These are phyloP conservation scores for Gasterosteus nipponicus DNA, from an alignment of 2,113 vertebrate genomes.

Conservation along the genomic window DNA sequence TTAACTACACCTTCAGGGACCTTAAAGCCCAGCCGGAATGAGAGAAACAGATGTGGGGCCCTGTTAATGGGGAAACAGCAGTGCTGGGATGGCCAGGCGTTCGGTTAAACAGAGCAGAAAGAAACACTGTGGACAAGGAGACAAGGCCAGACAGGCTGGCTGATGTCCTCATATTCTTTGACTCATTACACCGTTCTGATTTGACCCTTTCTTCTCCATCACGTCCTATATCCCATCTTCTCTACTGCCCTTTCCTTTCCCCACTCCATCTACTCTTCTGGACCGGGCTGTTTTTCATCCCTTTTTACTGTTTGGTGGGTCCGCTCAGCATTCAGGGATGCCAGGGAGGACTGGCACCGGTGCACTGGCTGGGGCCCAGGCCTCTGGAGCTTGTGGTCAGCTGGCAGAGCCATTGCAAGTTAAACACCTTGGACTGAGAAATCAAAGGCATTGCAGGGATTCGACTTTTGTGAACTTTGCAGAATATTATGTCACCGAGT, in stretches of 20 bases:
- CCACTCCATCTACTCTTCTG: slow-evolving; percentile 14
- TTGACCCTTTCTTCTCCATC: slow-evolving; percentile 6
- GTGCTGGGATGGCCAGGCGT: slow-evolving; percentile 39
- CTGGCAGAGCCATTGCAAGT: slow-evolving; percentile 62
- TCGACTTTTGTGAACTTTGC: slow-evolving; percentile 58
- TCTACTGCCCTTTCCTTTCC: slow-evolving; percentile 20
- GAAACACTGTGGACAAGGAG: slow-evolving; percentile 50
- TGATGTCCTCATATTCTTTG: slow-evolving; percentile 7
- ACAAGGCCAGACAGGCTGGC: slow-evolving; percentile 61
- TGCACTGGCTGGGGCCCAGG: slow-evolving; percentile 47
- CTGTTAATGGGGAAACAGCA: slow-evolving; percentile 71
- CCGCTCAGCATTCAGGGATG: slow-evolving; percentile 60
- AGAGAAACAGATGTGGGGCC: slow-evolving; percentile 81
- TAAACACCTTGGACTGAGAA: slow-evolving; percentile 69
- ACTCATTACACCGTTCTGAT: slow-evolving; percentile 6
- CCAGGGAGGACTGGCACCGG: slow-evolving; percentile 45
- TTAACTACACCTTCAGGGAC: slow-evolving; percentile 83
- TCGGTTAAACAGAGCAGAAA: slow-evolving; percentile 51
- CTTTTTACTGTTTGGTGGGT: slow-evolving; percentile 38
- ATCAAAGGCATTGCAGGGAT: slow-evolving; percentile 62
- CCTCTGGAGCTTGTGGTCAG: slow-evolving; percentile 62
- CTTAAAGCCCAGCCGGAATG: slow-evolving; percentile 74
- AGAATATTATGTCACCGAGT: slow-evolving; percentile 53
- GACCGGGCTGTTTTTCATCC: slow-evolving; percentile 34
- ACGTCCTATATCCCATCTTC: slow-evolving; percentile 6